phyloP scores from a whole-genome alignment of 2,888 invertebrate genomes.

The Amphipoea oculea region DNA sequence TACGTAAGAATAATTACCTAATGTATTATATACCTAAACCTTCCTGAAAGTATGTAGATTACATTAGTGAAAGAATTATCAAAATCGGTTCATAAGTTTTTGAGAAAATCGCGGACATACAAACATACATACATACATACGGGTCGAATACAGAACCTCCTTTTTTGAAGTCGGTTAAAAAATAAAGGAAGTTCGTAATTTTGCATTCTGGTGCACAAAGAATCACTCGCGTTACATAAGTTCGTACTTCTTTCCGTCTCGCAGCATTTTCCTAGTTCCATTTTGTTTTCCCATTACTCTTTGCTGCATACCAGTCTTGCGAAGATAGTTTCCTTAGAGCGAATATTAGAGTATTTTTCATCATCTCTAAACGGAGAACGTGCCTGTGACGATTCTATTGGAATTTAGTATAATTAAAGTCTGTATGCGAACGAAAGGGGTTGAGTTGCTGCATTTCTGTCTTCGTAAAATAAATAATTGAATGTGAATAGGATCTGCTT shows the following conservation, averaged over 20 bases:
- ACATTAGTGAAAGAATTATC: no score
- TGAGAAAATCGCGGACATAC: no score
- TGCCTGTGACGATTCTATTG: constrained; percentile 32
- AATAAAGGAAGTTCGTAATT: not conserved
- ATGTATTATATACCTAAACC: no score
- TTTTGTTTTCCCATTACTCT: constrained; percentile 18
- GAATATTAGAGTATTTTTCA: constrained; percentile 13
- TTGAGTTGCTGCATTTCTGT: not conserved
- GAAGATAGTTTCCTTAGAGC: constrained; percentile 20
- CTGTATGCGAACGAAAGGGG: constrained; percentile 6
- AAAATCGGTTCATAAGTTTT: no score
- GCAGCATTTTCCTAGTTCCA: constrained; percentile 12
- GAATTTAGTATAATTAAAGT: constrained; percentile 31
- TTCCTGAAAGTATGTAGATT: no score
- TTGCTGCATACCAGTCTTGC: constrained; percentile 21
- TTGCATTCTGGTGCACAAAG: not conserved
- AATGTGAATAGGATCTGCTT: not conserved
- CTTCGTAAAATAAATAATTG: constrained; percentile 15
- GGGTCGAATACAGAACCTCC: no score
- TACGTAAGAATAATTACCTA: no score
- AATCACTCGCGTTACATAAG: not conserved
- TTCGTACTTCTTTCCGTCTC: not conserved
- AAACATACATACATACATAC: no score
- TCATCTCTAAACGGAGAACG: constrained; percentile 28
- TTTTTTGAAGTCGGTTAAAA: no score